phyloP scores from a whole-genome alignment of 2,797 vertebrate genomes.

The Alca torda region DNA sequence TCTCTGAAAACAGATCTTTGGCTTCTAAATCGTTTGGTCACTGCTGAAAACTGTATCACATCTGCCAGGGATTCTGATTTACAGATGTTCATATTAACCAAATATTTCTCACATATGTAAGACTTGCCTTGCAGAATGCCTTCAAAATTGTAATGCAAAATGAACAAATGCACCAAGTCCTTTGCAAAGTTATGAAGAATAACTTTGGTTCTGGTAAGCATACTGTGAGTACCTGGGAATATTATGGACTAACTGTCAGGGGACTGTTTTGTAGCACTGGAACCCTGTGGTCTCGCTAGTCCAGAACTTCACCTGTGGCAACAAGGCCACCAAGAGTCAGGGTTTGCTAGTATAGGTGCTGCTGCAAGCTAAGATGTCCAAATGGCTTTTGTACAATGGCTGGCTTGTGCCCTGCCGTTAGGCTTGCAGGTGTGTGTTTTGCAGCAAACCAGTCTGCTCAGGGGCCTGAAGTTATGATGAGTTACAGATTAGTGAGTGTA shows the following conservation, averaged over 20 bases:
- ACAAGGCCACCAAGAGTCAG: background rate
- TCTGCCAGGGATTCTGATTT: background rate
- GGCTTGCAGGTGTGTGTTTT: background rate
- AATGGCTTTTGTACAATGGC: background rate
- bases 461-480: background rate
- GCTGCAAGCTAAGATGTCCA: background rate
- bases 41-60: background rate
- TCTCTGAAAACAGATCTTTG: background rate
- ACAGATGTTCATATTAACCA: background rate
- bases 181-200: background rate
- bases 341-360: background rate
- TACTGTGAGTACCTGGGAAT: background rate
- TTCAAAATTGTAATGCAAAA: background rate
- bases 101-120: background rate
- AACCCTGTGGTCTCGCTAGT: background rate
- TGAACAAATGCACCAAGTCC: background rate
- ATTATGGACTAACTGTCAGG: background rate
- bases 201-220: background rate
- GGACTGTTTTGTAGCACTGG: background rate
- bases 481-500: background rate
- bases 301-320: background rate
- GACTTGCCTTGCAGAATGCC: background rate
- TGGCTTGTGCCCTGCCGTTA: background rate
- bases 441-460: background rate
- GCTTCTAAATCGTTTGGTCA: background rate